Evolutionary conservation across 2,113 vertebrate genomes (phyloP), one percentile per base, ranked within the genome.

Genomic region (Silurus meridionalis): DNA sequence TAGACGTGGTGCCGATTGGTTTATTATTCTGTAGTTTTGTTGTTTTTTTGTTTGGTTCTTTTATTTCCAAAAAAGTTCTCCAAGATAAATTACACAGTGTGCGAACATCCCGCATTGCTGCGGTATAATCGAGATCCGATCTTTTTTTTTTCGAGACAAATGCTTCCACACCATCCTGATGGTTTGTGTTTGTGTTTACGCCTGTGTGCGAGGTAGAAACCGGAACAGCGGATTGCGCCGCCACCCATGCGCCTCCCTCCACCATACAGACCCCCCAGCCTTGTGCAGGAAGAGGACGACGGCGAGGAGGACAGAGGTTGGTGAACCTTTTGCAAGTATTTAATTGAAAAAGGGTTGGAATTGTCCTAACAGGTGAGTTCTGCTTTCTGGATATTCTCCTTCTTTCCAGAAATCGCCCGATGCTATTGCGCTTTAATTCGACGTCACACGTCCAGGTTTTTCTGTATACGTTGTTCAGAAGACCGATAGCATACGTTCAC

Each of bases 241-340:
- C 96, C 96, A 78, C 96, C 96, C 0, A 93, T 95, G 94, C 96
- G 97, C 83, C 91, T 97, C 82, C 98, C 97, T 2, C 97, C 97
- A 7, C 97, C 97, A 21, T 99, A 98, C 86, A 92, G 92, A 77
- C 91, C 94, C 28, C 94, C 94, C 58, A 90, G 81, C 87, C 90
- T 89, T 66, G 89, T 91, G 69, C 87, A 91, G 25, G 83, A 83
- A 23, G 92, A 93, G 83, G 52, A 87, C 74, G 83, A 25, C 48
- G 21, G 92, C 85, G 88, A 92, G 46, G 85, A 91, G 84, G 90
- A 90, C 77, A 92, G 83, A 94, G 94, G 95, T 96, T 77, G 92
- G 94, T 90, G 57, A 17, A 7, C 60, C 66, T 75, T 48, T 9
- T 23, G 19, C 23, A 75, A 15, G 5, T 74, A 23, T 50, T 50